These are phyloP conservation scores for Peromyscus aztecus DNA, from an alignment of 2,797 vertebrate species.

Conservation along the genomic window DNA sequence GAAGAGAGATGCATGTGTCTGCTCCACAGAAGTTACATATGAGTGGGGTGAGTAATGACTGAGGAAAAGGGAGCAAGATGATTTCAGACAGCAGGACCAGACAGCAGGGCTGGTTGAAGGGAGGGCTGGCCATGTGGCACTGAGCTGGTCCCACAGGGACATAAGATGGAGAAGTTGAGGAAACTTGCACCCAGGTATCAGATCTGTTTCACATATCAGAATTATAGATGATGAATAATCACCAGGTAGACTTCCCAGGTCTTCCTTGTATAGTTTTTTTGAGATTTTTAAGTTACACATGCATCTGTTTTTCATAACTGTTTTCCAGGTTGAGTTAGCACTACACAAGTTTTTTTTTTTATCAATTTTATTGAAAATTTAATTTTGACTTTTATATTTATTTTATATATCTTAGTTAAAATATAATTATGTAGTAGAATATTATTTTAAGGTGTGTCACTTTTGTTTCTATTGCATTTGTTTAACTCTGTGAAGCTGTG, in stretches of 20 bases:
- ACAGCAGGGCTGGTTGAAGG: not conserved
- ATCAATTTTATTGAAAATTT: slow-evolving; percentile 41
- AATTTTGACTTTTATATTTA: not conserved
- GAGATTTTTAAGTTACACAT: not conserved
- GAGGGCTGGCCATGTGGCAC: not conserved
- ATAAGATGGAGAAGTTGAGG: not conserved
- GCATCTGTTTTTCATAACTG: not conserved
- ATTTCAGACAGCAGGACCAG: not conserved
- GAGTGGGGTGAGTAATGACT: no score
- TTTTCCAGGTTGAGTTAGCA: not conserved
- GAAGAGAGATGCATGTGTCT: not conserved
- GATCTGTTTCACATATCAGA: not conserved
- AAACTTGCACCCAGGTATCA: not conserved
- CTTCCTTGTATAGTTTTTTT: not conserved
- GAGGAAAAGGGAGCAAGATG: not conserved
- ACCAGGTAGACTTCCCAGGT: not conserved
- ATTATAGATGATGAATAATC: not conserved
- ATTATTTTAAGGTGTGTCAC: no score
- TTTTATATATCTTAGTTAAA: not conserved
- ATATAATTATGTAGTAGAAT: not conserved
- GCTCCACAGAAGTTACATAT: not conserved
- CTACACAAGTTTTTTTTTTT: not conserved
- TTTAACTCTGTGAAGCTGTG: no score
- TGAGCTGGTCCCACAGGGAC: not conserved
- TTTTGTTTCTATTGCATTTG: no score